Evolutionary conservation across 2,888 invertebrate species (phyloP).

Genomic region (Temnothorax unifasciatus): DNA sequence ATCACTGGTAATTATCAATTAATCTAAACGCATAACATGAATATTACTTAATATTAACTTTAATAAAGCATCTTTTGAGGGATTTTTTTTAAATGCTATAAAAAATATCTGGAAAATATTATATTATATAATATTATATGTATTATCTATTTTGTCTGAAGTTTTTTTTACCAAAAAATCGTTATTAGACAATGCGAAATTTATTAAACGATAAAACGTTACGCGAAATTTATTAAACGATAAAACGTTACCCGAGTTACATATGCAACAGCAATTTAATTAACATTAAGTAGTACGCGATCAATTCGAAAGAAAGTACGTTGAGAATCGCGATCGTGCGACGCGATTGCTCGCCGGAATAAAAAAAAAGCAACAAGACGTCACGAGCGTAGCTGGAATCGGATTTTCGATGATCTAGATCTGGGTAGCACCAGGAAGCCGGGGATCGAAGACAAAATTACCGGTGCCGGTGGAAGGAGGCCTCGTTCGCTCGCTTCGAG

Average conservation of each 20-base stretch:
- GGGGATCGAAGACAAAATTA: slow-evolving; percentile 82
- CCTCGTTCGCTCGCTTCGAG: slow-evolving; percentile 81
- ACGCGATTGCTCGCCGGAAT: background rate
- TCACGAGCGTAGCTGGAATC: slow-evolving; percentile 51
- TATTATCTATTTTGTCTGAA: background rate
- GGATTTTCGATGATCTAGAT: slow-evolving; percentile 83
- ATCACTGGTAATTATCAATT: background rate
- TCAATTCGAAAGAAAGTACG: slow-evolving; percentile 15
- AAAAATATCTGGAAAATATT: background rate
- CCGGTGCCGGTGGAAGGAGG: slow-evolving; percentile 81
- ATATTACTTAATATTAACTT: background rate
- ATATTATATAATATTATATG: background rate
- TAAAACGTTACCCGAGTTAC: background rate
- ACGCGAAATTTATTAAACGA: background rate
- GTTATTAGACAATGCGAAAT: background rate
- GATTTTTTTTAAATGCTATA: background rate
- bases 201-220: background rate
- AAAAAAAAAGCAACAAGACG: slow-evolving; percentile 15
- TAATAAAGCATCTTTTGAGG: background rate
- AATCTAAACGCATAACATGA: background rate
- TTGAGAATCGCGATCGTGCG: background rate
- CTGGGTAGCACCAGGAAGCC: slow-evolving; percentile 82
- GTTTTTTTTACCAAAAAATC: background rate
- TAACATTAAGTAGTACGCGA: slow-evolving; percentile 1
- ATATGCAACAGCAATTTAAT: background rate